Evolutionary conservation across 1,140 invertebrate genomes (phyloP).

Genomic region (Leptinotarsa defecta): DNA sequence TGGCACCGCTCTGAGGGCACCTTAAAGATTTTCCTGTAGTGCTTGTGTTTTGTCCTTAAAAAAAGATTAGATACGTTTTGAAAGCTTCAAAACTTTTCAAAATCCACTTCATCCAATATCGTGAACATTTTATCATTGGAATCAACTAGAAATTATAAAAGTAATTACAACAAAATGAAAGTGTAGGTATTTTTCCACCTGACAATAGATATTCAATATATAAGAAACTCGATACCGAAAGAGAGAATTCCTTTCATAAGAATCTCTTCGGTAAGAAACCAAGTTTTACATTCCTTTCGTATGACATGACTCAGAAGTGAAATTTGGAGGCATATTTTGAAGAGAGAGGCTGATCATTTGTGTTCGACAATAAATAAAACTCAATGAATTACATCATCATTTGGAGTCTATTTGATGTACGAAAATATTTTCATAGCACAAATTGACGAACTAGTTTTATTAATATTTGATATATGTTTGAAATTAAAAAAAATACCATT

Average conservation of each 20-base stretch:
- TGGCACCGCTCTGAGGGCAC: too few species aligned
- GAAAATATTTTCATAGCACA: too few species aligned
- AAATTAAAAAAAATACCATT: too few species aligned
- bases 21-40: too few species aligned
- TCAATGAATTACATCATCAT: not conserved
- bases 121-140: too few species aligned
- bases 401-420: not conserved
- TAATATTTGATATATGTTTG: too few species aligned
- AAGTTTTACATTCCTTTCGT: not conserved
- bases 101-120: too few species aligned
- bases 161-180: not conserved
- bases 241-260: slow-evolving; percentile 5
- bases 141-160: too few species aligned
- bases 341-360: not conserved
- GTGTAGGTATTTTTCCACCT: not conserved
- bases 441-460: too few species aligned
- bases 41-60: too few species aligned
- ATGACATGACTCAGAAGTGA: not conserved
- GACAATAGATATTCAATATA: not conserved
- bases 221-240: not conserved
- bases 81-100: too few species aligned
- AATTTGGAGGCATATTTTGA: slow-evolving; percentile 1
- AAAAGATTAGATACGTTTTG: too few species aligned
- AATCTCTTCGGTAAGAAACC: not conserved
- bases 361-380: not conserved